Conservation (phyloP, 2,797 vertebrate species). For the Periophthalmus magnuspinnatus region DNA sequence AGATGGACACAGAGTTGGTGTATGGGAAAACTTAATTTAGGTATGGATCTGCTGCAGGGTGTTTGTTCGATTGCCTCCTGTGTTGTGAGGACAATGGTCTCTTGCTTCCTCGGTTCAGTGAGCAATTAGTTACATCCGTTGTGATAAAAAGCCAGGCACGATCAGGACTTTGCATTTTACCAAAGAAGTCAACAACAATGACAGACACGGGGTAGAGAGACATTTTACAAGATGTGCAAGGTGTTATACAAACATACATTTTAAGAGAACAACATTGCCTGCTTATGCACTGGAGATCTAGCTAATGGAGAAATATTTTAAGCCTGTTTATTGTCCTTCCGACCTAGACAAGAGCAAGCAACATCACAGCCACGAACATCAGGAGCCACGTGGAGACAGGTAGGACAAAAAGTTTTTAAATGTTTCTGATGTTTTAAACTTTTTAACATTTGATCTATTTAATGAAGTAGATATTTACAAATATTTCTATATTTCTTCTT, state of each 20-base stretch:
- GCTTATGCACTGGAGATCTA: constrained; percentile 40
- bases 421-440: not conserved
- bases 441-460: not conserved
- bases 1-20: not conserved
- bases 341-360: constrained; percentile 57
- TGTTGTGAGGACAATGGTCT: constrained; percentile 56
- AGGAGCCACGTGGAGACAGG: constrained; percentile 57
- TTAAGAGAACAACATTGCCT: constrained; percentile 19
- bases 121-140: constrained; percentile 67
- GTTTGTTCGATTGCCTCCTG: constrained; percentile 57
- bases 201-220: constrained; percentile 34
- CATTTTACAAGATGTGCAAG: constrained; percentile 1
- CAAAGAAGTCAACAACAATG: constrained; percentile 22
- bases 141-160: constrained; percentile 50
- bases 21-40: constrained; percentile 26
- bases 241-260: constrained; percentile 1
- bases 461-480: not conserved
- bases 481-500: not conserved
- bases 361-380: constrained; percentile 49
- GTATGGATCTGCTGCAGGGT: constrained; percentile 54
- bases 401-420: constrained; percentile 26
- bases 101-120: constrained; percentile 61
- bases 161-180: constrained; percentile 43
- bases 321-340: constrained; percentile 66
- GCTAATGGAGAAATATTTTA: constrained; percentile 81